Evolutionary conservation across 2,888 invertebrate species (phyloP).

Genomic region (Odontocolon sp.): DNA sequence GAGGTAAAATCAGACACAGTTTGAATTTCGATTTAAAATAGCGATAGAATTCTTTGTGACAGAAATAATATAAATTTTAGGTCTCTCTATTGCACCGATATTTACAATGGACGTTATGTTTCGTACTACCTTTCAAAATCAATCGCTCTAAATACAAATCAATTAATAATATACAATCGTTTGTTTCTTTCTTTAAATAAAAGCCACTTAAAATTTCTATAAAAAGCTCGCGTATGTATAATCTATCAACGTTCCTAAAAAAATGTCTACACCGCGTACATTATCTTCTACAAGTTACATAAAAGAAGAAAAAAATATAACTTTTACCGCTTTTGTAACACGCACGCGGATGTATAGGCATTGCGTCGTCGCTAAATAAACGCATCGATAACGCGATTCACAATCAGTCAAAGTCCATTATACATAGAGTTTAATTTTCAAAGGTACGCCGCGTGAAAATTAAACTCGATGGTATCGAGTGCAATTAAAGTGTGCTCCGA

Average conservation of each 20-base stretch:
- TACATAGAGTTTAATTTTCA: not conserved
- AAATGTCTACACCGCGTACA: conserved; percentile 65
- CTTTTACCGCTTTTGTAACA: conserved; percentile 17
- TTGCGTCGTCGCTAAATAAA: not conserved
- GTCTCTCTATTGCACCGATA: conserved; percentile 78
- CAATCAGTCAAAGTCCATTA: not conserved
- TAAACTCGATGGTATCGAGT: not conserved
- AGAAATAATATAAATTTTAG: conserved; percentile 75
- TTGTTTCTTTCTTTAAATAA: conserved; percentile 67
- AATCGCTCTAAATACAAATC: conserved; percentile 48
- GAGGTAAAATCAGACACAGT: conserved; percentile 63
- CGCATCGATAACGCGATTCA: not conserved
- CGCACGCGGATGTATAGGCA: conserved; percentile 8
- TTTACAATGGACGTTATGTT: conserved; percentile 78
- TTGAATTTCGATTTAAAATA: conserved; percentile 62
- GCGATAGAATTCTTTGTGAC: conserved; percentile 67
- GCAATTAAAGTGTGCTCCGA: not conserved
- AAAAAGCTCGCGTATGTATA: conserved; percentile 65
- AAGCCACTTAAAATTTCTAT: conserved; percentile 73
- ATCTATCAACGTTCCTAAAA: conserved; percentile 61
- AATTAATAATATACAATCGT: conserved; percentile 56
- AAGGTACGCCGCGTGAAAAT: not conserved
- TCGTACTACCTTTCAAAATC: conserved; percentile 67
- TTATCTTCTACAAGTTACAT: conserved; percentile 10
- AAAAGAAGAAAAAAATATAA: conserved; percentile 14